Evolutionary conservation across 2,113 vertebrate genomes (phyloP).

Genomic region (Gambusia affinis): DNA sequence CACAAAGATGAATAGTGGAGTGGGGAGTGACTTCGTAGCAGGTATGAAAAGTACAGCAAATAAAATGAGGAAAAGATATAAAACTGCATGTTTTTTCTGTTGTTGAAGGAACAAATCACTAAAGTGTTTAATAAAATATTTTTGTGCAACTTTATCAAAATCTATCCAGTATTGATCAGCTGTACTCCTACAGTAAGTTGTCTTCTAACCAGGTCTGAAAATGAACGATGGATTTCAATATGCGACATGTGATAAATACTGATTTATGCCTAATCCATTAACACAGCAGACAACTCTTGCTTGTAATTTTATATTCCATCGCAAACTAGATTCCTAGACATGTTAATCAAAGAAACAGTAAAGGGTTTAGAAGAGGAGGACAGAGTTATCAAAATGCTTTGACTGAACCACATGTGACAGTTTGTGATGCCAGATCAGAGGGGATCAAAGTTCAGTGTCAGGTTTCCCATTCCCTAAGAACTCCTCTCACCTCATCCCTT

Average conservation of each 20-base stretch:
- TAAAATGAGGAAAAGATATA: neutral
- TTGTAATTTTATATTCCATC: neutral
- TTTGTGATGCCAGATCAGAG: conserved; percentile 30
- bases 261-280: too few species aligned
- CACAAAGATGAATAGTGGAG: conserved; percentile 12
- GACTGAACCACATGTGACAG: conserved; percentile 18
- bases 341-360: neutral
- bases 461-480: conserved; percentile 36
- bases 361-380: neutral
- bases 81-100: neutral
- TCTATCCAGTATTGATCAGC: conserved; percentile 20
- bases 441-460: conserved; percentile 48
- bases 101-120: neutral
- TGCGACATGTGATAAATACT: neutral
- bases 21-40: conserved; percentile 5
- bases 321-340: neutral
- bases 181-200: neutral
- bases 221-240: neutral
- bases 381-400: conserved; percentile 8
- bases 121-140: neutral
- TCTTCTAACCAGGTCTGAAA: neutral
- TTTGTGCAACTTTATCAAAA: neutral
- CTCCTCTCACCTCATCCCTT: conserved; percentile 21
- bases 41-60: neutral
- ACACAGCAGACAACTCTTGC: too few species aligned